Percentiles rank a stretch among this genome's conserved stretches.
phyloP scores from a whole-genome alignment of 2,888 invertebrate genomes.

The Drosophila atripex region DNA sequence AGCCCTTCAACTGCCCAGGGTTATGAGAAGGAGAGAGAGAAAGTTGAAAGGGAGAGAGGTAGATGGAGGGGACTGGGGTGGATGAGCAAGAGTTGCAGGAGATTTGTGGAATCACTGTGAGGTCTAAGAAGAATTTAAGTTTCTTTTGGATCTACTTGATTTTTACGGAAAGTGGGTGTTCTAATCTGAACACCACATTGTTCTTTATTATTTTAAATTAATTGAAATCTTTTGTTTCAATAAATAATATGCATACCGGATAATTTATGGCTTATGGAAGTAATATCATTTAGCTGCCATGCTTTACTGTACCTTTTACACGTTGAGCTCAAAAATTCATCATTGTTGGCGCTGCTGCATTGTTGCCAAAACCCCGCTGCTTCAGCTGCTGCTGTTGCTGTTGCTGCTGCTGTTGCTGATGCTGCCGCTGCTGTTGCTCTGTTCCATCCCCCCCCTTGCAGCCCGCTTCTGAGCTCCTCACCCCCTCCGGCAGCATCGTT shows the following conservation, averaged over 20 bases:
- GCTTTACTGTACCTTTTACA: slow-evolving; percentile 65
- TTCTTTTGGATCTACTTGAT: background rate
- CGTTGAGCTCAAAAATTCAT: slow-evolving; percentile 77
- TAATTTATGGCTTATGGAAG: too few species aligned
- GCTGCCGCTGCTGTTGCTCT: slow-evolving; percentile 59
- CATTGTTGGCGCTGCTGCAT: slow-evolving; percentile 76
- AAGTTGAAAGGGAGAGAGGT: background rate
- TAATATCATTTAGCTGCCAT: slow-evolving; percentile 31
- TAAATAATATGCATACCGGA: too few species aligned
- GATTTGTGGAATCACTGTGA: background rate
- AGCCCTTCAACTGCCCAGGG: slow-evolving; percentile 41
- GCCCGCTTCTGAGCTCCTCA: background rate
- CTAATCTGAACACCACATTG: too few species aligned
- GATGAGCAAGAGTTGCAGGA: background rate
- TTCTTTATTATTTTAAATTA: too few species aligned
- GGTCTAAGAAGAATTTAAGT: background rate
- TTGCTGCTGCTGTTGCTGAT: slow-evolving; percentile 57
- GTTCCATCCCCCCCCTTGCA: slow-evolving; percentile 37
- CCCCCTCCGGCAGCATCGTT: slow-evolving; percentile 3
- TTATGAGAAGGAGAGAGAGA: slow-evolving; percentile 9
- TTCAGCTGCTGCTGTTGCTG: slow-evolving; percentile 32
- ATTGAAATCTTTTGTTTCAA: too few species aligned
- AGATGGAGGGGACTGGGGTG: background rate
- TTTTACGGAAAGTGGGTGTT: background rate
- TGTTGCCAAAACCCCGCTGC: slow-evolving; percentile 57